phyloP scores from a whole-genome alignment of 2,797 vertebrate genomes.

The Phoxinus dragarum region DNA sequence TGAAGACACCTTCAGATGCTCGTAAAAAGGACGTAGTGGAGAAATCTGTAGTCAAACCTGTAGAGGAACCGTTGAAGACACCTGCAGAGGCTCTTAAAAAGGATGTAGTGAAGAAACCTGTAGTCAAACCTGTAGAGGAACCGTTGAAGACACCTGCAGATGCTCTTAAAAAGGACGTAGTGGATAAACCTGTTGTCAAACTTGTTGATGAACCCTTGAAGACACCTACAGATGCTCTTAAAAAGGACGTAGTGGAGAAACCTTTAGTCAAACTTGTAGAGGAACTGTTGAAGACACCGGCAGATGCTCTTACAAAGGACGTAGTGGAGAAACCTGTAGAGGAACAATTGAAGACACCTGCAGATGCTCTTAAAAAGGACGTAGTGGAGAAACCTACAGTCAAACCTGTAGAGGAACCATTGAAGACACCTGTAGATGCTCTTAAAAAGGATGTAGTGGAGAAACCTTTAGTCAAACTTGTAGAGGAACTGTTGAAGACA shows the following conservation, averaged over 20 bases:
- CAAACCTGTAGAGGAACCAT: not conserved
- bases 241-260: not conserved
- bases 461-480: not conserved
- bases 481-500: not conserved
- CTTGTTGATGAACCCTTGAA: not conserved
- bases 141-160: not conserved
- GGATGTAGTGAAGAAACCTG: not conserved
- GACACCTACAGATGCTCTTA: not conserved
- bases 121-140: too few species aligned
- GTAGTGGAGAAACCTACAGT: not conserved
- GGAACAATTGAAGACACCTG: not conserved
- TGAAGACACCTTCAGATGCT: not conserved
- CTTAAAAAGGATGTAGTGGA: not conserved
- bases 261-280: not conserved
- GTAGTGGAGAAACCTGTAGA: not conserved
- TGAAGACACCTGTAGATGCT: not conserved
- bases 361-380: not conserved
- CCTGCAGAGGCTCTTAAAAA: not conserved
- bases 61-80: conserved; percentile 1
- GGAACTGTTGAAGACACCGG: not conserved
- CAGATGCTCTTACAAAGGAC: not conserved
- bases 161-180: not conserved
- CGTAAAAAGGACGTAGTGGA: not conserved
- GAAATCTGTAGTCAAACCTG: not conserved
- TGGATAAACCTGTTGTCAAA: not conserved